Evolutionary conservation across 1,140 invertebrate genomes (phyloP).

Genomic region (Varroa destructor): DNA sequence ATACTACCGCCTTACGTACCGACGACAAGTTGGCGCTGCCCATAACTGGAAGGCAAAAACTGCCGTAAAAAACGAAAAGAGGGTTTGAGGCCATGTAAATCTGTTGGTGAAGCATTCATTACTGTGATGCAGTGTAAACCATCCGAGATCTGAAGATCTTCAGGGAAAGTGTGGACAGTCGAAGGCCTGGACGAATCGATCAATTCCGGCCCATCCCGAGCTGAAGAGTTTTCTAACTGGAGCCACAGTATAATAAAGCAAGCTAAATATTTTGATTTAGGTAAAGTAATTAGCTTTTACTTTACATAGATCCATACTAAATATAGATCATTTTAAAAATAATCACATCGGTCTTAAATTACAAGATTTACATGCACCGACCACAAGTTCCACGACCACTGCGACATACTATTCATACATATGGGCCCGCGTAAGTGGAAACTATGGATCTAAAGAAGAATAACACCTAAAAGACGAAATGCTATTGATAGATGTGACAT

Average conservation of each 20-base stretch:
- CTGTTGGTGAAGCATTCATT: not conserved
- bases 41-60: not conserved
- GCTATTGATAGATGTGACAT: too few species aligned
- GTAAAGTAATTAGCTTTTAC: not conserved
- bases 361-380: too few species aligned
- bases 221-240: constrained; percentile 3
- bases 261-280: not conserved
- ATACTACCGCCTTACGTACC: not conserved
- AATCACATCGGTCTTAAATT: too few species aligned
- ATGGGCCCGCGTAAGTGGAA: too few species aligned
- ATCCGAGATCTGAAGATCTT: not conserved
- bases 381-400: too few species aligned
- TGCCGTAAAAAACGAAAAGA: not conserved
- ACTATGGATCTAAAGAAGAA: too few species aligned
- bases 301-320: too few species aligned
- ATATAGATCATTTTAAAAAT: too few species aligned
- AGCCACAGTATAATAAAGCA: not conserved
- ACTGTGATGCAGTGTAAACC: not conserved
- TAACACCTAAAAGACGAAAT: too few species aligned
- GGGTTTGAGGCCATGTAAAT: not conserved
- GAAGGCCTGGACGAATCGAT: not conserved
- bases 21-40: not conserved
- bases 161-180: not conserved
- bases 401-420: too few species aligned
- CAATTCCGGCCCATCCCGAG: not conserved